Evolutionary conservation across 2,888 invertebrate genomes (phyloP), one percentile per base, ranked within the genome.

Genomic region (Conus canariensis): DNA sequence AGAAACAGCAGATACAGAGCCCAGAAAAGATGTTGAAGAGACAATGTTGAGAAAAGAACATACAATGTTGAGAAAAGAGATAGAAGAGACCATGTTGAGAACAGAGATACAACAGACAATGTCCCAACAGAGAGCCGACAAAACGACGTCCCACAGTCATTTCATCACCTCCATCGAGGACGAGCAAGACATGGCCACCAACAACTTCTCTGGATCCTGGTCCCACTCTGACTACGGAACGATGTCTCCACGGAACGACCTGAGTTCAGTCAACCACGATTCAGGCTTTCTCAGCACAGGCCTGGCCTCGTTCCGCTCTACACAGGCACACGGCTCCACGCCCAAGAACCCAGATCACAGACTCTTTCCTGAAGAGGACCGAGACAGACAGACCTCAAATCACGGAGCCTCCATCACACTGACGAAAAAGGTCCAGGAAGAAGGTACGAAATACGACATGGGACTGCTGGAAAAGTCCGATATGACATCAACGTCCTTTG

Each of bases 201-300:
- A 64, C 14, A 10, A 30, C 60, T 56, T 70, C 19, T 67, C 87
- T 5, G 58, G 14, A 12, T 82, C 88, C 30, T 74, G 22, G 88
- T 60, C 88, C 60, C 80, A 80, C 16, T 87, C 87, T 45, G 87
- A 87, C 16, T 87, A 87, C 45, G 70, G 87, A 9, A 67, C 87
- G 5, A 67, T 67, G 10, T 87, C 87, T 67, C 87, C 87, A 1
- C 25, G 58, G 14, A 74, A 58, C 74, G 87, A 87, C 58, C n/a
- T 87, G 5, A 83, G 56, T 30, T 82, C n/a, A 19, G 25, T 67
- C 67, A 88, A 82, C 56, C 60, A 60, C 25, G 88, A 88, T 74
- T 88, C 88, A 22, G 88, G 88, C 25, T 88, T 88, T 25, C 74
- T 77, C 6, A 88, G 88, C 59, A 25, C 74, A 45, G 22, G 87